Percentiles rank a stretch among this genome's conserved stretches.
phyloP scores from a whole-genome alignment of 35 echinoderm and acorn worm species.

The Acanthaster planci region DNA sequence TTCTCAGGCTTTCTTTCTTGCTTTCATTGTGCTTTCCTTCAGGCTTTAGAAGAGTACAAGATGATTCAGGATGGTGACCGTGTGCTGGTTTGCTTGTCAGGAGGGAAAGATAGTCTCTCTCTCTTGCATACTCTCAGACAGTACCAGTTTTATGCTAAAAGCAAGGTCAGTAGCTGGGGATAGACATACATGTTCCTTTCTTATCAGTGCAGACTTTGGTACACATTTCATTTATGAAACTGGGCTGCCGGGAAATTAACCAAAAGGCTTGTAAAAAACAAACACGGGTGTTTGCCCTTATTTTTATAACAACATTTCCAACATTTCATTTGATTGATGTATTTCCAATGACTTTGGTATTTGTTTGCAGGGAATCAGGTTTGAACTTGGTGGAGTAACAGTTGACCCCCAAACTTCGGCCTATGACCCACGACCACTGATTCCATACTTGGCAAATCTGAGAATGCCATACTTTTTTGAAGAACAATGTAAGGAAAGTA shows the following conservation, averaged over 20 bases:
- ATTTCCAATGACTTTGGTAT: too few relatives aligned
- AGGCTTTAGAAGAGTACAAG: slow-evolving; percentile 92
- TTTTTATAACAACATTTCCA: too few relatives aligned
- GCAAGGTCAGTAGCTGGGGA: slow-evolving; percentile 65
- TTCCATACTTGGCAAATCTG: slow-evolving; percentile 73
- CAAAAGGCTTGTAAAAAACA: not conserved
- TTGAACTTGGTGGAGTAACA: slow-evolving; percentile 95
- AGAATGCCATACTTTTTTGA: slow-evolving; percentile 95
- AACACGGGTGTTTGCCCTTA: too few relatives aligned
- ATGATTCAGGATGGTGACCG: slow-evolving; percentile 85
- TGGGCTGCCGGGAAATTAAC: not conserved
- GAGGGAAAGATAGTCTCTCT: slow-evolving; percentile 97
- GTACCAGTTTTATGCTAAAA: slow-evolving; percentile 92
- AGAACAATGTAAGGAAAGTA: slow-evolving; percentile 87
- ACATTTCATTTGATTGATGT: too few relatives aligned
- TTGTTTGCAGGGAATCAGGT: slow-evolving; percentile 68
- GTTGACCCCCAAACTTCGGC: slow-evolving; percentile 91
- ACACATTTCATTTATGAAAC: not conserved
- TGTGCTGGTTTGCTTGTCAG: slow-evolving; percentile 84
- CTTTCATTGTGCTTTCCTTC: not conserved
- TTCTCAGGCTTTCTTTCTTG: not conserved
- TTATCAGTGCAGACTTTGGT: not conserved
- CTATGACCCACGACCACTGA: slow-evolving; percentile 88
- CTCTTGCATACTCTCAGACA: slow-evolving; percentile 88
- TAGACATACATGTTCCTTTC: not conserved